phyloP scores from a whole-genome alignment of 1,140 invertebrate species.

The Leptopilina boulardi region DNA sequence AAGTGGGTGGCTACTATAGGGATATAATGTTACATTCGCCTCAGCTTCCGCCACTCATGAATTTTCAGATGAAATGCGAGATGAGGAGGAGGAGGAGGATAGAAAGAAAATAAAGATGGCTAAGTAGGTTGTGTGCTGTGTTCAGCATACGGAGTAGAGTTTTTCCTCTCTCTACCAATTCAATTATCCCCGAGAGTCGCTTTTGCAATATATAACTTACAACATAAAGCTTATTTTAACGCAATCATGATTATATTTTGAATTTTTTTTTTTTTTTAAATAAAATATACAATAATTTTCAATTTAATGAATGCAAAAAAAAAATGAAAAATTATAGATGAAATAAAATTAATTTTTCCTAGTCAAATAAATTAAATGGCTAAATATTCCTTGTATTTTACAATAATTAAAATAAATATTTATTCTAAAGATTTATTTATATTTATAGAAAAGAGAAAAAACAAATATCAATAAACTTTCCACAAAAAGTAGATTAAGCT shows the following conservation, averaged over 20 bases:
- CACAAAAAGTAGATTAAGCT: neutral
- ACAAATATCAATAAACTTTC: neutral
- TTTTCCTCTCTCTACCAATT: conserved; percentile 19
- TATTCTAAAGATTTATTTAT: no score
- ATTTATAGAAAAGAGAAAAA: no score
- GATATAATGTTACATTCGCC: neutral
- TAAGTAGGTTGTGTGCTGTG: conserved; percentile 28
- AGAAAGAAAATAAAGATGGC: conserved; percentile 19
- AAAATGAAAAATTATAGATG: no score
- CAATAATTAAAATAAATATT: no score
- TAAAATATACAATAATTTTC: no score
- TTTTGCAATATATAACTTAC: conserved; percentile 6
- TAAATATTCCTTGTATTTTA: no score
- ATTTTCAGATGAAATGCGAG: neutral
- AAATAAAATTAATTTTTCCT: no score
- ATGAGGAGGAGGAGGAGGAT: neutral
- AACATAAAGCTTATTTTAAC: neutral
- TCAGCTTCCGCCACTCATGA: conserved; percentile 9
- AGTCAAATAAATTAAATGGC: no score
- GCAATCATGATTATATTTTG: neutral
- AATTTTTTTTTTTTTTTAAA: no score
- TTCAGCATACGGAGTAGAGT: neutral
- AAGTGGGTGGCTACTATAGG: neutral
- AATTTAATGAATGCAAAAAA: no score
- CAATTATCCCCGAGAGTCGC: neutral